Evolutionary conservation across 1,140 invertebrate genomes (phyloP).

Genomic region (Formica selysi): DNA sequence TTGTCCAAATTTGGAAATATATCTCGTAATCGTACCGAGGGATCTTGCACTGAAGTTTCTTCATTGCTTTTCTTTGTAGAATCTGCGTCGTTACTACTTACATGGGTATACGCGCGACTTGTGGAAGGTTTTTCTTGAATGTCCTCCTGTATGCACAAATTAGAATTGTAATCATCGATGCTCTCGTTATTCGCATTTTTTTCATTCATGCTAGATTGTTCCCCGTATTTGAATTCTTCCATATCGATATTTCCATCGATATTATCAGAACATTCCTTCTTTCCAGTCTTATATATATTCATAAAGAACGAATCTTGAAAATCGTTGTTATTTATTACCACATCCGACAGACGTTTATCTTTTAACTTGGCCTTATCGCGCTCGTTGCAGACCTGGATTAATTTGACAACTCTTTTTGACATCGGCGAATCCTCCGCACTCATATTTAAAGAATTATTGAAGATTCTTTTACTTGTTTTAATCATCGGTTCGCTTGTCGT

Average conservation of each 20-base stretch:
- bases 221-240: slow-evolving; percentile 13
- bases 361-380: slow-evolving; percentile 37
- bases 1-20: slow-evolving; percentile 86
- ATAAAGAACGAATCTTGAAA: slow-evolving; percentile 82
- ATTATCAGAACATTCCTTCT: slow-evolving; percentile 18
- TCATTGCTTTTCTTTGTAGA: neutral
- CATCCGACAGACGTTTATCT: slow-evolving; percentile 20
- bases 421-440: slow-evolving; percentile 44
- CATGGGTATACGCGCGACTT: neutral
- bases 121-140: slow-evolving; percentile 6
- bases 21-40: slow-evolving; percentile 80
- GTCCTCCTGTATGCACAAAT: slow-evolving; percentile 1
- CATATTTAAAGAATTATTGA: slow-evolving; percentile 24
- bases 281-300: slow-evolving; percentile 78
- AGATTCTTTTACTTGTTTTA: neutral
- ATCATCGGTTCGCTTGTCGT: neutral
- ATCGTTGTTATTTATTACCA: slow-evolving; percentile 74
- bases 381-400: slow-evolving; percentile 64
- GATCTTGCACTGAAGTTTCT: slow-evolving; percentile 18
- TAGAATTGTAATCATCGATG: slow-evolving; percentile 1
- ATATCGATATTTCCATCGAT: slow-evolving; percentile 39
- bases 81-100: neutral
- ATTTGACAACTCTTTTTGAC: slow-evolving; percentile 56
- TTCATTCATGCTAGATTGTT: neutral
- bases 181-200: neutral